Conservation (phyloP, 2,113 vertebrate species). For the Monarcha castaneiventris region DNA sequence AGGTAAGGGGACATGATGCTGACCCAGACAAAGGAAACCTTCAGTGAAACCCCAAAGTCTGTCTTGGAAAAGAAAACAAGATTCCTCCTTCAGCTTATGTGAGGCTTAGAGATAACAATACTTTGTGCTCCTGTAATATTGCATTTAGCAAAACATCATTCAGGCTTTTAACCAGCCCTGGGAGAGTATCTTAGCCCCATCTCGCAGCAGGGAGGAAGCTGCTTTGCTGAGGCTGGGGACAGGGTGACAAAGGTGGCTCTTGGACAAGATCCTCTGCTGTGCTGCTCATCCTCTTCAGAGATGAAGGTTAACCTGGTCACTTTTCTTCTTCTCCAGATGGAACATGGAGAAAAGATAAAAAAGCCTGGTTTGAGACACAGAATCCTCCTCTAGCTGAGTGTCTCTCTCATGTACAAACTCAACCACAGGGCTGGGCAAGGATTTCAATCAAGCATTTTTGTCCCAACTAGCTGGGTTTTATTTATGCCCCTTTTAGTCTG, state of each 20-base stretch:
- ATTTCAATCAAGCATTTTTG: neutral
- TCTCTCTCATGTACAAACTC: neutral
- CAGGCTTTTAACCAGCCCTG: neutral
- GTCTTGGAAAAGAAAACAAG: neutral
- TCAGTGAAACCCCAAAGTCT: neutral
- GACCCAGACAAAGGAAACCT: neutral
- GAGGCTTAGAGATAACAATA: neutral
- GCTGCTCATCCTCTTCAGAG: neutral
- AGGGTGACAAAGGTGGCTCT: neutral
- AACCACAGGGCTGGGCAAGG: neutral
- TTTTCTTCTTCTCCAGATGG: neutral
- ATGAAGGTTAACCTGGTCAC: neutral
- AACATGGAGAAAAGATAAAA: neutral
- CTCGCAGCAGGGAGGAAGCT: neutral
- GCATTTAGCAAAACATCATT: neutral
- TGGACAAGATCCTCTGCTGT: neutral
- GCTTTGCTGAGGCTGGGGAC: neutral
- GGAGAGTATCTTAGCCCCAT: neutral
- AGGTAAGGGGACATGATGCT: neutral
- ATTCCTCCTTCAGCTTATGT: neutral
- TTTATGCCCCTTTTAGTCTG: constrained; percentile 7
- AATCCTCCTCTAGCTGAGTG: neutral
- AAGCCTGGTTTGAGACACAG: neutral
- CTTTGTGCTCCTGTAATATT: neutral
- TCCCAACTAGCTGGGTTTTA: neutral